Conservation (phyloP, 1,140 invertebrate species). For the Radopholus similis region DNA sequence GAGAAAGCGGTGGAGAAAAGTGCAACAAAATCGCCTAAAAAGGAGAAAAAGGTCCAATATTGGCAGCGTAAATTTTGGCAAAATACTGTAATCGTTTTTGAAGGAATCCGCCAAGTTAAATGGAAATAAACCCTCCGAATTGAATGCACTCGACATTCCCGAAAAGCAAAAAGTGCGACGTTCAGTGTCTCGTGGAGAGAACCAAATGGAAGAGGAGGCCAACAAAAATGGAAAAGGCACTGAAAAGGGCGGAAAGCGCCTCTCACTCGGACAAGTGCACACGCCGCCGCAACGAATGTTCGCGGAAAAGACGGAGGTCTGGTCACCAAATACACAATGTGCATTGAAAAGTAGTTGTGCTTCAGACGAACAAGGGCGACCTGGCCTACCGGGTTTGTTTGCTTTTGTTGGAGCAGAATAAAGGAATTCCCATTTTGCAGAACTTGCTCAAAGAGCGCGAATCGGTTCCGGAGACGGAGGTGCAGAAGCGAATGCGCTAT, state of each 20-base stretch:
- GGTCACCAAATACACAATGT: background rate
- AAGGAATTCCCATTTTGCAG: conserved; percentile 16
- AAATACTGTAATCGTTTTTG: too few relatives aligned
- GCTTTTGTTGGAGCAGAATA: background rate
- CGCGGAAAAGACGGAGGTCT: background rate
- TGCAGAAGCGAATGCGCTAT: conserved; percentile 27
- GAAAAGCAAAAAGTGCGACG: too few relatives aligned
- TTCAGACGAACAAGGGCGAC: conserved; percentile 16
- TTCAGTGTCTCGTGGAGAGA: too few relatives aligned
- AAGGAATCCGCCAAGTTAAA: too few relatives aligned
- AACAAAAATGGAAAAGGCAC: background rate
- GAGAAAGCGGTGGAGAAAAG: too few relatives aligned
- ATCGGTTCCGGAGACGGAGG: conserved; percentile 21
- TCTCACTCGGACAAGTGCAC: conserved; percentile 2
- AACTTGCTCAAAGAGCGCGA: conserved; percentile 32
- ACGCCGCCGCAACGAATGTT: background rate
- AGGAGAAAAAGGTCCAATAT: too few relatives aligned
- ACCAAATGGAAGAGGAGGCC: too few relatives aligned
- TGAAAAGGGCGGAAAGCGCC: background rate
- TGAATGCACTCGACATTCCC: too few relatives aligned
- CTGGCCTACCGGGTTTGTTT: conserved; percentile 4
- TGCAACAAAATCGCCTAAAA: too few relatives aligned
- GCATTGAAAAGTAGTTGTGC: background rate
- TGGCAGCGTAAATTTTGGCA: too few relatives aligned
- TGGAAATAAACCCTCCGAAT: too few relatives aligned